These are phyloP conservation scores for Ceraclea dissimilis DNA, from an alignment of 2,888 invertebrate species.

Conservation along the genomic window DNA sequence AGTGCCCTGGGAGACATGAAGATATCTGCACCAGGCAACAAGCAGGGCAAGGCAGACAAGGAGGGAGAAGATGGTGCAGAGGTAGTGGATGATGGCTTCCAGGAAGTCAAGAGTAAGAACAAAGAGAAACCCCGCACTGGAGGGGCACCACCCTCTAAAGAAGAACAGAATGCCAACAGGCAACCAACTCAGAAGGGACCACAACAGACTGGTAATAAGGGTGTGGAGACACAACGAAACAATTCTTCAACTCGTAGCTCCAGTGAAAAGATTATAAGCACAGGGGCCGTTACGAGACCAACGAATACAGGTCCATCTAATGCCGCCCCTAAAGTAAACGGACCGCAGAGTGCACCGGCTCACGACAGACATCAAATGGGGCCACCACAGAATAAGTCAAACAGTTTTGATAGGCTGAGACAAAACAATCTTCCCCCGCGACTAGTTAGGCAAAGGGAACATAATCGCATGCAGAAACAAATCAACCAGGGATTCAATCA, in stretches of 20 bases:
- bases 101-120: slow-evolving; percentile 78
- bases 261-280: slow-evolving; percentile 35
- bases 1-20: slow-evolving; percentile 40
- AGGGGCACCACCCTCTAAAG: slow-evolving; percentile 19
- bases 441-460: slow-evolving; percentile 66
- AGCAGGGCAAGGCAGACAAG: slow-evolving; percentile 39
- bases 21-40: slow-evolving; percentile 38
- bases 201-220: slow-evolving; percentile 42
- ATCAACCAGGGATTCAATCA: slow-evolving; percentile 33
- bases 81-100: slow-evolving; percentile 64
- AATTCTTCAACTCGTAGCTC: slow-evolving; percentile 41
- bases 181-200: slow-evolving; percentile 26
- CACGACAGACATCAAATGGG: slow-evolving; percentile 42
- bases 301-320: slow-evolving; percentile 15
- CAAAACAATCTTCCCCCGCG: slow-evolving; percentile 66
- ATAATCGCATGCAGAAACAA: slow-evolving; percentile 48
- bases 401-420: slow-evolving; percentile 39
- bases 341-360: slow-evolving; percentile 41
- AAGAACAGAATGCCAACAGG: slow-evolving; percentile 14
- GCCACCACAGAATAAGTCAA: slow-evolving; percentile 33
- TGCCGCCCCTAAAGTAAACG: slow-evolving; percentile 26
- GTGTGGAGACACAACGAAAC: slow-evolving; percentile 31
- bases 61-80: slow-evolving; percentile 36
- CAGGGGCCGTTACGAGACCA: slow-evolving; percentile 23
- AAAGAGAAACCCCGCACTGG: slow-evolving; percentile 54